A percentile compares a stretch with the other conserved stretches of the same genome.
Conservation (phyloP, 2,113 vertebrate species). For the Lipotes vexillifer region DNA sequence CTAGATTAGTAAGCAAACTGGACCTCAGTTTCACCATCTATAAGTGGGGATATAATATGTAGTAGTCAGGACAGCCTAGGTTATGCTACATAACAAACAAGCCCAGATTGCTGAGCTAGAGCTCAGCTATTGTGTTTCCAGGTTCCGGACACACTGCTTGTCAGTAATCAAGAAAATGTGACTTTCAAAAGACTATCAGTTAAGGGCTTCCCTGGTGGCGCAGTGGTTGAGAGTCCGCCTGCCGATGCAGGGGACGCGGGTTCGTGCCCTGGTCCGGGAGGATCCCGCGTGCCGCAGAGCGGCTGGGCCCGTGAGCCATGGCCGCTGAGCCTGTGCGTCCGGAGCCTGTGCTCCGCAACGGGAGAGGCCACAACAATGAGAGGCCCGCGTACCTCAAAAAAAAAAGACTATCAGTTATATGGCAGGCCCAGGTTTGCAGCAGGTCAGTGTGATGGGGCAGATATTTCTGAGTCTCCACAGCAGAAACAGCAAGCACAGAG, state of each 20-base stretch:
- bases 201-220: no score
- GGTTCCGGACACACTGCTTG: not conserved
- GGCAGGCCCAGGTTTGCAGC: not conserved
- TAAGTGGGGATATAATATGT: not conserved
- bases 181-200: not conserved
- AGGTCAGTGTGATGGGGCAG: not conserved
- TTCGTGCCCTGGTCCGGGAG: no score
- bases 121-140: no score
- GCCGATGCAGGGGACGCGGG: no score
- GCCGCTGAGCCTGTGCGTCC: no score
- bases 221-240: no score
- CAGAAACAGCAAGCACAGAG: not conserved
- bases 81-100: not conserved
- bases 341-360: no score
- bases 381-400: no score
- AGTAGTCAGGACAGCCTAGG: not conserved
- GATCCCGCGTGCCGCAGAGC: no score
- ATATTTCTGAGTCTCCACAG: not conserved
- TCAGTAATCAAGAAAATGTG: not conserved
- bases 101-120: not conserved
- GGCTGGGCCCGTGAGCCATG: no score
- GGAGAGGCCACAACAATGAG: no score
- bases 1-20: constrained; percentile 7
- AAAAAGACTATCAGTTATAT: not conserved
- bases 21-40: not conserved